Base-by-base conservation (phyloP, 2,888 invertebrate genomes). In the Scaptomyza flava region DNA sequence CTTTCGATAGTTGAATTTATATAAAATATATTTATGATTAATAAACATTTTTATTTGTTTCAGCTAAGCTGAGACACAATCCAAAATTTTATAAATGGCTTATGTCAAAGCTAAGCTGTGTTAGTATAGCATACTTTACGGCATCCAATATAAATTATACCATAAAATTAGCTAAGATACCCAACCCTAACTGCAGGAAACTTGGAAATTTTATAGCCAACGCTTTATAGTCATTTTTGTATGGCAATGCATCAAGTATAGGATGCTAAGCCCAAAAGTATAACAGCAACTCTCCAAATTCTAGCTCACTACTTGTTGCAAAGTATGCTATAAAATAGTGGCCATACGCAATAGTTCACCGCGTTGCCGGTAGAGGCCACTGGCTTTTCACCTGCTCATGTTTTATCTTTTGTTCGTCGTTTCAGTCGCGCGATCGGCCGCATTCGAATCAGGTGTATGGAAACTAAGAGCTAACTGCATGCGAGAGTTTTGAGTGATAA, bases 381-480 rank as follows among this genome's bases (percentile, higher is more conserved):
- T 14, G 12, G 17, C 12, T 23, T 4, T 31, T 23, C 48, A 64
- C 54, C 71, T 50, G 70, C 20, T 20, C 43, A 20, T 33, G 31
- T 41, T 53, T 60, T 52, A 51, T 42, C 41, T 33, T 30, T 45
- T 52, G 64, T 46, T 38, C 20, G 47, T 34, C 23, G 52, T 58
- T 68, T 73, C 61, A 84, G 81, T 82, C 72, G 62, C 81, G 68
- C 79, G 81, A 76, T 83, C 73, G 69, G 43, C 51, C 69, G 72
- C 77, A 59, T 38, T 71, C 68, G 71, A 59, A 78, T 69, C 81
- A 79, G 84, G 75, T 81, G 81, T 45, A 62, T 41, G 60, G 43
- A 34, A 36, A 36, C 31, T 31, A n/a, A 20, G 31, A 17, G 14
- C 27, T 7, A 54, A 56, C 20, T 69, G 53, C 52, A 57, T 58